These are phyloP conservation scores for Bagarius yarrelli DNA, from an alignment of 2,113 vertebrate species.

Conservation along the genomic window DNA sequence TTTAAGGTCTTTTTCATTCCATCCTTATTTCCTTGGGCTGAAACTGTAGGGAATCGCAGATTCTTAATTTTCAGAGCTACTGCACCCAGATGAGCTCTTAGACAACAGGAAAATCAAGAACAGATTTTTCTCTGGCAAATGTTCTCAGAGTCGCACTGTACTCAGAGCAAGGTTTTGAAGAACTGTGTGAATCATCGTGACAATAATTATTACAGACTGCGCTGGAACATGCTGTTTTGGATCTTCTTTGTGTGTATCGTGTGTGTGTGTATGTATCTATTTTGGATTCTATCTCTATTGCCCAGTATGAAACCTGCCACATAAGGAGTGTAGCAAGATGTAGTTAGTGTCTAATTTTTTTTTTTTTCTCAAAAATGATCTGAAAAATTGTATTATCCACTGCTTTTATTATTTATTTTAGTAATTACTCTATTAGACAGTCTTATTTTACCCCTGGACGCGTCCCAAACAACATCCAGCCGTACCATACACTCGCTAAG, in stretches of 20 bases:
- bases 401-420: not conserved
- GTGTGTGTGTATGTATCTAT: not conserved
- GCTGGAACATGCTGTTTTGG: not conserved
- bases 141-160: not conserved
- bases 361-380: not conserved
- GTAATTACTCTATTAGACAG: not conserved
- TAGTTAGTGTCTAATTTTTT: not conserved
- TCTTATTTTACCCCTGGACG: not conserved
- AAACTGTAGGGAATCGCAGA: conserved; percentile 13
- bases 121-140: conserved; percentile 26
- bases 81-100: conserved; percentile 43
- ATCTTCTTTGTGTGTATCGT: not conserved
- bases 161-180: not conserved
- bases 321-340: not conserved
- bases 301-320: not conserved
- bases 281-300: not conserved
- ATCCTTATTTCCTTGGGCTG: conserved; percentile 40
- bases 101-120: conserved; percentile 10
- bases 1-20: conserved; percentile 43
- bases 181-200: conserved; percentile 1
- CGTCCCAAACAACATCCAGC: not conserved
- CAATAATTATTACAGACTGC: conserved; percentile 8
- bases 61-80: conserved; percentile 48
- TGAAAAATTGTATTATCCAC: not conserved
- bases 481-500: not conserved